Evolutionary conservation across 1,140 invertebrate genomes (phyloP), one percentile per base, ranked within the genome.

Genomic region (Bombus vancouverensis): DNA sequence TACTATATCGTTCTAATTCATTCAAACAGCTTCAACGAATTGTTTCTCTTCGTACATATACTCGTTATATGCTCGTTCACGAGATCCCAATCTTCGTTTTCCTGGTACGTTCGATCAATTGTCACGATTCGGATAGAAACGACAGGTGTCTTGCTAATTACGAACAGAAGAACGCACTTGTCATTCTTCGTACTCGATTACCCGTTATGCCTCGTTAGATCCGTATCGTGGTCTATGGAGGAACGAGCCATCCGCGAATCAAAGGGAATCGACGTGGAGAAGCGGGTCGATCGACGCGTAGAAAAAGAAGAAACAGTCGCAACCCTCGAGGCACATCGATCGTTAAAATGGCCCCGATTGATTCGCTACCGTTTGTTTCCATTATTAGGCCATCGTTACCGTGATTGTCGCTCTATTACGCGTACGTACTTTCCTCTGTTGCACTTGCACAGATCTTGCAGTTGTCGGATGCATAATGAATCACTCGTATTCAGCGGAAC

Each of bases 391-490:
- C 65, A 25, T 78, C 65, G 75, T 83, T 65, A 62, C 10, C 37
- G 39, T 4, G 18, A 25, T n/a, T 1, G 74, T 74, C 39, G 73
- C 42, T 53, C 25, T 13, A n/a, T 22, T 73, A 32, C 68, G 22
- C 68, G 73, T 37, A 25, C 44, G 25, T 25, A 9, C 68, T 71
- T 57, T 44, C 15, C 28, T 28, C 34, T 22, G 47, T 47, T 34
- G 77, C 83, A 74, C 83, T 85, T 53, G 77, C 76, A 68, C 44
- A 1, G 57, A 74, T 80, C 73, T 65, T 10, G 80, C 39, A 18
- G 59, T n/a, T n/a, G 75, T 75, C 57, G 73, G 59, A 76, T 68
- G 85, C 85, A 83, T 86, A 86, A 86, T 86, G 85, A 86, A 86
- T 86, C 80, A 59, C 32, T 57, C 32, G 83, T 47, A 22, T 77